Conservation (phyloP, 2,888 invertebrate species). For the Uloborus plumipes region DNA sequence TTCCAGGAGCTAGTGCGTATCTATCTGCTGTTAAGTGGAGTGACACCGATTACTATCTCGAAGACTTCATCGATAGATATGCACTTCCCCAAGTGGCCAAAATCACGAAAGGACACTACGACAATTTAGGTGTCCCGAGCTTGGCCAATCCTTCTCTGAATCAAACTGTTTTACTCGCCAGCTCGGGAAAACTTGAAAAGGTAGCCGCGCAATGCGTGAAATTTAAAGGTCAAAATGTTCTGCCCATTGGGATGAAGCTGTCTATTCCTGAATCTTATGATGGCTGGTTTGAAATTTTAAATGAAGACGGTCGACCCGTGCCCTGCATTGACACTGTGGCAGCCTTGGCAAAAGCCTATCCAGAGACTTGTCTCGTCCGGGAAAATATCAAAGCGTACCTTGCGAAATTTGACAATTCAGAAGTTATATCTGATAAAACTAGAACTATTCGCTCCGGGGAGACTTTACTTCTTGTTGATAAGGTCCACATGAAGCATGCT, state of each 20-base stretch:
- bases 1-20: no score
- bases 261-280: slow-evolving; percentile 91
- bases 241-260: slow-evolving; percentile 82
- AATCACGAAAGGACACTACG: slow-evolving; percentile 93
- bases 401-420: slow-evolving; percentile 67
- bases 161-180: slow-evolving; percentile 87
- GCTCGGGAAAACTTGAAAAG: slow-evolving; percentile 87
- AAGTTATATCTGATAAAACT: slow-evolving; percentile 70
- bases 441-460: slow-evolving; percentile 86
- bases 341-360: slow-evolving; percentile 77
- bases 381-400: slow-evolving; percentile 81
- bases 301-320: slow-evolving; percentile 93
- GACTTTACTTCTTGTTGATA: slow-evolving; percentile 83
- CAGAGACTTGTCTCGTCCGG: slow-evolving; percentile 79
- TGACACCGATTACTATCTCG: slow-evolving; percentile 69
- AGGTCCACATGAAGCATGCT: slow-evolving; percentile 72
- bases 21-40: slow-evolving; percentile 68
- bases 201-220: slow-evolving; percentile 81
- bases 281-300: slow-evolving; percentile 93
- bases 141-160: slow-evolving; percentile 87
- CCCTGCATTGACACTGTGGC: slow-evolving; percentile 91
- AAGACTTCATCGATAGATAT: slow-evolving; percentile 70
- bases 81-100: slow-evolving; percentile 86
- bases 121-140: slow-evolving; percentile 89
- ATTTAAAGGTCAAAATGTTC: slow-evolving; percentile 81